Evolutionary conservation across 2,888 invertebrate genomes (phyloP), one percentile per base, ranked within the genome.

Genomic region (Campoplex capitator): DNA sequence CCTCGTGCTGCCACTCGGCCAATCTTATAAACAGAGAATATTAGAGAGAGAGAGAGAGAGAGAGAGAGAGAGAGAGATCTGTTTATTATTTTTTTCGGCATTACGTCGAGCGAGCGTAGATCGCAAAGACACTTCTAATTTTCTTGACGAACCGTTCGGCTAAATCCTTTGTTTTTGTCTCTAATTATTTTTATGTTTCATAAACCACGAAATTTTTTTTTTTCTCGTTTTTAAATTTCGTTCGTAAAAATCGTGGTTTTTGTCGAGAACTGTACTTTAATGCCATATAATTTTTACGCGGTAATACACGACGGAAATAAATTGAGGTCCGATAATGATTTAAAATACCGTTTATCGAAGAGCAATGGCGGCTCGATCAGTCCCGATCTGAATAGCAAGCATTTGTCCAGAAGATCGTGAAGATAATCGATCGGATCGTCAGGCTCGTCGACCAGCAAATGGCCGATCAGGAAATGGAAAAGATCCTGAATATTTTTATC

Each of bases 391-490:
- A 95, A 95, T 45, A 95, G 90, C 70, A 95, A 89, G 88, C 95
- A 95, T 87, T 93, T 94, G 89, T 95, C 95, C 74, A 95, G 89
- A 28, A 95, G 91, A 84, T 94, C 93, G 81, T 94, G 89, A 54
- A 95, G 92, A 90, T 94, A 95, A 58, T 93, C 92, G 70, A 95
- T 93, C 3, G 95, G 95, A 89, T 95, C 94, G 28, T 94, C 91
- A 80, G 95, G 94, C 83, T 93, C 91, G 16, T 93, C 93, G 42
- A 94, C 93, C 51, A 95, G 88, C 54, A 95, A 88, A 88, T 95
- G 95, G 2, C 95, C 93, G 75, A 94, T 93, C 75, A 95, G 91
- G 90, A 95, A 95, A 88, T 95, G 94, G 89, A 95, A 95, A 58
- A 95, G 94, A 85, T 95, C 94, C 87, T 93, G 94, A 73, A 95